phyloP scores from a whole-genome alignment of 1,140 invertebrate species.

The Ptiloglossa arizonensis region DNA sequence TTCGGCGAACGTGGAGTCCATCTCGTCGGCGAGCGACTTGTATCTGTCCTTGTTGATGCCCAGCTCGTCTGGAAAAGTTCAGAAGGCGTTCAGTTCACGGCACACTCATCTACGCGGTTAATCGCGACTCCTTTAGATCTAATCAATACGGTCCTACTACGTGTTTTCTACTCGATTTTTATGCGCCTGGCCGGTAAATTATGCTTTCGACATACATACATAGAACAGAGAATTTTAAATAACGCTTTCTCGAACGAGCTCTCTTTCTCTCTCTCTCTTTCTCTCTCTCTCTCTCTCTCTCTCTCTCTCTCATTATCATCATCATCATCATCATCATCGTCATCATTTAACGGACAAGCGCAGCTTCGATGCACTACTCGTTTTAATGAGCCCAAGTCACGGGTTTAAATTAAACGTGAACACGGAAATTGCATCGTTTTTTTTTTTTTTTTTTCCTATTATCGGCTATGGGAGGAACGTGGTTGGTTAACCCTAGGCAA shows the following conservation, averaged over 20 bases:
- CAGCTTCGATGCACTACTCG: conserved; percentile 5
- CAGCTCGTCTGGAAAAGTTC: conserved; percentile 91
- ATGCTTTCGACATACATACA: not conserved
- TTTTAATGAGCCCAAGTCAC: conserved; percentile 34
- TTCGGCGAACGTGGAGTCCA: conserved; percentile 96
- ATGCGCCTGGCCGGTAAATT: conserved; percentile 15
- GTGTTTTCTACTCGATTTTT: conserved; percentile 13
- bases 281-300: no score
- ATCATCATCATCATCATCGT: no score
- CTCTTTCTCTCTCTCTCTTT: no score
- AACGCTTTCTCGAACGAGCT: no score
- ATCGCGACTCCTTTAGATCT: not conserved
- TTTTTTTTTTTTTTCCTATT: no score
- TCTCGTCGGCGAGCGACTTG: conserved; percentile 97
- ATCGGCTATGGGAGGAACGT: conserved; percentile 22
- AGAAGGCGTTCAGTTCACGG: not conserved
- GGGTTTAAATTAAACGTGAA: conserved; percentile 14
- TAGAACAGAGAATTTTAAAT: not conserved
- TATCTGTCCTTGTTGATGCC: conserved; percentile 99
- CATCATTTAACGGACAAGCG: conserved; percentile 28
- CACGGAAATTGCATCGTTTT: not conserved
- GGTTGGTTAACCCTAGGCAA: conserved; percentile 37
- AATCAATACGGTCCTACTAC: conserved; percentile 29
- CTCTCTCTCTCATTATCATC: no score
- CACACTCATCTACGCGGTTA: not conserved